Conservation (phyloP, 1,140 invertebrate genomes). For the Rhizoglyphus robini region DNA sequence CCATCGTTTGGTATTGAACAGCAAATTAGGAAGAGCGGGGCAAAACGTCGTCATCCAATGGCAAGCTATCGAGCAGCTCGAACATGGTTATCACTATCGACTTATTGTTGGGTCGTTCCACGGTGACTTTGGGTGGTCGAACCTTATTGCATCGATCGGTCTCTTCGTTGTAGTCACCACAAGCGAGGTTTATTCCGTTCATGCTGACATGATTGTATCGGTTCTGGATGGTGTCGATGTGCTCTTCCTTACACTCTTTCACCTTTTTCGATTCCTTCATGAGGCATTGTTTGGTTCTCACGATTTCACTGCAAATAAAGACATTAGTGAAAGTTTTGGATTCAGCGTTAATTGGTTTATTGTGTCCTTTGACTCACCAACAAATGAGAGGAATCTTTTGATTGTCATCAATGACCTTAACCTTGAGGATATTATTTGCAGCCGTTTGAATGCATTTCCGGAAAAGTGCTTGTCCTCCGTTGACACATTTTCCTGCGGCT, state of each 20-base stretch:
- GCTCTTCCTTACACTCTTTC: background rate
- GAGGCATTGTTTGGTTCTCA: background rate
- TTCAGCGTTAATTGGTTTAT: background rate
- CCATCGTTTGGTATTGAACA: no score
- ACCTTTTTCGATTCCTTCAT: background rate
- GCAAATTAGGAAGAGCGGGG: no score
- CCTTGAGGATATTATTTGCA: background rate
- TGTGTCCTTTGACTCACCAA: background rate
- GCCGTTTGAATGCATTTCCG: background rate
- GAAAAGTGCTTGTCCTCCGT: background rate
- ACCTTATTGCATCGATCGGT: background rate
- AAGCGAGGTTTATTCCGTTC: background rate
- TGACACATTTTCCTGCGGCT: constrained; percentile 1
- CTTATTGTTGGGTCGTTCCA: background rate
- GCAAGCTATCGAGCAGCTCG: background rate
- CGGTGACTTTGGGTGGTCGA: background rate
- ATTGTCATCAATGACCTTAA: background rate
- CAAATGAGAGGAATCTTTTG: constrained; percentile 2
- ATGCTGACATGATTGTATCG: background rate
- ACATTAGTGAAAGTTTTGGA: no score
- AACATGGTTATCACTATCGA: constrained; percentile 11
- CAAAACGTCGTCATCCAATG: constrained; percentile 3
- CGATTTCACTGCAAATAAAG: background rate
- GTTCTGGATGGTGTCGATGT: constrained; percentile 1
- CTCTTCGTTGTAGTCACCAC: constrained; percentile 10